Conservation (phyloP, 1,140 invertebrate genomes). For the Drosophila setifemur region DNA sequence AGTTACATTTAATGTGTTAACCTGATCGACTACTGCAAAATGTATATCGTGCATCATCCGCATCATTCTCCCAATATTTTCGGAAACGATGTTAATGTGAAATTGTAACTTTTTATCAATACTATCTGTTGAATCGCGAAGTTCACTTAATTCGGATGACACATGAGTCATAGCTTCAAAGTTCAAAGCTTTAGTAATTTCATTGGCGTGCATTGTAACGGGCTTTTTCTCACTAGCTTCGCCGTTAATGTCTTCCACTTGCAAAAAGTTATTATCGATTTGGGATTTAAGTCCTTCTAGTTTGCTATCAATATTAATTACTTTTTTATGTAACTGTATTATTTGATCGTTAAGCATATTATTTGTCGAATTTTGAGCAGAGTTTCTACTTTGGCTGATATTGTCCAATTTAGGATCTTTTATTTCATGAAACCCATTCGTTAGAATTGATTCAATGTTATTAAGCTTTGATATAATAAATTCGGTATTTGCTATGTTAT, state of each 20-base stretch:
- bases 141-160: conserved; percentile 88
- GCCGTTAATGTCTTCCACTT: conserved; percentile 90
- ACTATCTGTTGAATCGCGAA: conserved; percentile 88
- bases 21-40: conserved; percentile 88
- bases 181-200: conserved; percentile 90
- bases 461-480: conserved; percentile 89
- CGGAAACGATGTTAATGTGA: conserved; percentile 91
- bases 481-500: conserved; percentile 93
- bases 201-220: conserved; percentile 89
- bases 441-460: conserved; percentile 88
- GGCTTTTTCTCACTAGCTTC: conserved; percentile 93
- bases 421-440: conserved; percentile 82
- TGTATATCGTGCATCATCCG: conserved; percentile 91
- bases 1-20: conserved; percentile 80
- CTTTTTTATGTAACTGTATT: conserved; percentile 89
- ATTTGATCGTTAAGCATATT: conserved; percentile 85
- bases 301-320: conserved; percentile 91
- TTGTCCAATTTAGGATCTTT: neutral
- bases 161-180: conserved; percentile 90
- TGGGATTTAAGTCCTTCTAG: conserved; percentile 90
- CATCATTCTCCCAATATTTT: conserved; percentile 90
- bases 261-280: conserved; percentile 90
- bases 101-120: conserved; percentile 92
- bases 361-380: conserved; percentile 42
- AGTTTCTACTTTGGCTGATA: conserved; percentile 27